These are phyloP conservation scores for Astyanax mexicanus DNA, from an alignment of 2,797 vertebrate genomes.

Conservation along the genomic window DNA sequence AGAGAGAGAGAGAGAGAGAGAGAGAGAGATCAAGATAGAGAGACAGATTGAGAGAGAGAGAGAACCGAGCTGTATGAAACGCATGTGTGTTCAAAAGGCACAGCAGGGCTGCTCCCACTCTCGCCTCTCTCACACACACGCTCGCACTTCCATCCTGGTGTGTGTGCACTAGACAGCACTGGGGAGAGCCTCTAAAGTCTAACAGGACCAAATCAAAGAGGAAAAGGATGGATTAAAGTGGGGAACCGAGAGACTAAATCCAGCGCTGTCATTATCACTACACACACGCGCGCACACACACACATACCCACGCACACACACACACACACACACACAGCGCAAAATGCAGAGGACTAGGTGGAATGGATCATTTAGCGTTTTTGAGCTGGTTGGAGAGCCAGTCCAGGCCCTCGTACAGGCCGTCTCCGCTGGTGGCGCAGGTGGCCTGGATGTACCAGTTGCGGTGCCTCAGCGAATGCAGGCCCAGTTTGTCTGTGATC, in stretches of 20 bases:
- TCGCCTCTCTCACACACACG: conserved; percentile 58
- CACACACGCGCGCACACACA: conserved; percentile 46
- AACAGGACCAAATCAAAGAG: conserved; percentile 53
- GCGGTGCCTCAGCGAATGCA: conserved; percentile 75
- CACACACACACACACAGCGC: conserved; percentile 58
- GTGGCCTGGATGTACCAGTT: conserved; percentile 84
- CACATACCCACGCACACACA: conserved; percentile 54
- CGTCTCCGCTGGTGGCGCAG: conserved; percentile 82
- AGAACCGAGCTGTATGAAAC: conserved; percentile 57
- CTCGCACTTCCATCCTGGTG: conserved; percentile 63
- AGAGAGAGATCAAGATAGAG: conserved; percentile 31
- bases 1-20: conserved; percentile 18
- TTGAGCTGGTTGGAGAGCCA: conserved; percentile 82
- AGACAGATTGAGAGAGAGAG: conserved; percentile 49
- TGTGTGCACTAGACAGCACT: conserved; percentile 68
- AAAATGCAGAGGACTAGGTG: conserved; percentile 45
- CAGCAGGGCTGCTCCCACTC: conserved; percentile 79
- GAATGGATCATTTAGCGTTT: conserved; percentile 77
- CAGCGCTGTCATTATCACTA: conserved; percentile 63
- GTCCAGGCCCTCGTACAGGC: conserved; percentile 82
- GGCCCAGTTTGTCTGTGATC: conserved; percentile 80
- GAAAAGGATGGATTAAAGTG: conserved; percentile 55
- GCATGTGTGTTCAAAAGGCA: conserved; percentile 73
- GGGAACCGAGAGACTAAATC: conserved; percentile 60
- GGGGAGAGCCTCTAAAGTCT: conserved; percentile 65